Evolutionary conservation across 37 sponge, comb jelly and placozoan species (phyloP), one percentile per base, ranked within the genome.

Genomic region (Cladorhizidae sp.): DNA sequence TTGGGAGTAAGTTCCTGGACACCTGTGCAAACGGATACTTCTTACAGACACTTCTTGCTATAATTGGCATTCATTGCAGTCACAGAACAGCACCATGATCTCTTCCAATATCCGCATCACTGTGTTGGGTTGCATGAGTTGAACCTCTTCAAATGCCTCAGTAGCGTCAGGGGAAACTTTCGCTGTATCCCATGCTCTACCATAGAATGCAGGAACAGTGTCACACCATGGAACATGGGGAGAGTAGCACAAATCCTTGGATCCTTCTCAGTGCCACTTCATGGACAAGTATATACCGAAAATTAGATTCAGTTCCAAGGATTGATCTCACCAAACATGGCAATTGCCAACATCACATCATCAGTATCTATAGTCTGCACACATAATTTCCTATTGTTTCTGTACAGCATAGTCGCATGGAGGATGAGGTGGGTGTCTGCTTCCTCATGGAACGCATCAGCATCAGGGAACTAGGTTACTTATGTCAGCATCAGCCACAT

Each of bases 311-410:
- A 54, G 17, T 54, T 20, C 55, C 55, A 54, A 54, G 55, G 17
- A 54, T 54, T 54, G 55, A 54, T 54, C 55, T 54, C 55, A 54
- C 55, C 17, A 54, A 54, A 54, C 17, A 17, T 54, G 55, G 55
- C 12, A 54, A 54, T 54, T 54, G 55, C 55, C 55, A 54, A 54
- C 55, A 54, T 54, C 55, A 54, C 55, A 54, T n/a, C n/a, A 54
- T 17, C 17, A 54, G 55, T 54, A 17, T 54, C 55, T 54, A 54
- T 17, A 54, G 55, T 54, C 55, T 17, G 12, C 55, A 54, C 17
- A 54, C 17, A 54, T 17, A 54, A 54, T 17, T 54, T 54, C 17
- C 55, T 54, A 20, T 17, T 17, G 12, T 54, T 54, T 17, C 55
- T 54, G 12, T 20, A 12, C 12, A 17, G 55, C 12, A 20, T 17